Evolutionary conservation across 2,888 invertebrate genomes (phyloP).

Genomic region (Eupsilia transversa): DNA sequence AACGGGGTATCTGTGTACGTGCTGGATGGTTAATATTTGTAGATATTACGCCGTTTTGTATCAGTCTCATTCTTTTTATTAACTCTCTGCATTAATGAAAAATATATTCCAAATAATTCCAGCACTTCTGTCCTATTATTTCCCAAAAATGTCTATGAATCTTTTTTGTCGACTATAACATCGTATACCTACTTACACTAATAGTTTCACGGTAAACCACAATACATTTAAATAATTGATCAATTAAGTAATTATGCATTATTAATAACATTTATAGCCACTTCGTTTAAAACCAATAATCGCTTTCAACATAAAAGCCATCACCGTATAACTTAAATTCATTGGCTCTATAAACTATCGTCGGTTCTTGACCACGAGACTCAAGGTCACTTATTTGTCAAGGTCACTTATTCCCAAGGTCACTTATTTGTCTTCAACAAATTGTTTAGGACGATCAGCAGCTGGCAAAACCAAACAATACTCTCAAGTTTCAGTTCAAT

Average conservation of each 20-base stretch:
- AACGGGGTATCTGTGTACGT: conserved; percentile 20
- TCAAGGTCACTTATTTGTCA: conserved; percentile 12
- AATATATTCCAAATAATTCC: not conserved
- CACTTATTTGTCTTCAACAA: conserved; percentile 13
- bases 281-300: not conserved
- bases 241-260: no score
- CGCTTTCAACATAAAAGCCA: not conserved
- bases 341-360: not conserved
- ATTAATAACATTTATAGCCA: not conserved
- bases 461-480: conserved; percentile 23
- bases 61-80: not conserved
- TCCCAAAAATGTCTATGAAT: not conserved
- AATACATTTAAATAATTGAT: not conserved
- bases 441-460: conserved; percentile 26
- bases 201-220: not conserved
- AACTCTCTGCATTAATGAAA: not conserved
- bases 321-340: not conserved
- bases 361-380: not conserved
- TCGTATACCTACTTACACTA: not conserved
- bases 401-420: conserved; percentile 14
- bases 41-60: not conserved
- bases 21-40: conserved; percentile 7
- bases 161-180: no score
- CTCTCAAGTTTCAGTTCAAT: conserved; percentile 38
- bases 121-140: not conserved